Percentiles rank a stretch among this genome's conserved stretches.
phyloP scores from a whole-genome alignment of 2,888 invertebrate genomes.

The Serripes groenlandicus region DNA sequence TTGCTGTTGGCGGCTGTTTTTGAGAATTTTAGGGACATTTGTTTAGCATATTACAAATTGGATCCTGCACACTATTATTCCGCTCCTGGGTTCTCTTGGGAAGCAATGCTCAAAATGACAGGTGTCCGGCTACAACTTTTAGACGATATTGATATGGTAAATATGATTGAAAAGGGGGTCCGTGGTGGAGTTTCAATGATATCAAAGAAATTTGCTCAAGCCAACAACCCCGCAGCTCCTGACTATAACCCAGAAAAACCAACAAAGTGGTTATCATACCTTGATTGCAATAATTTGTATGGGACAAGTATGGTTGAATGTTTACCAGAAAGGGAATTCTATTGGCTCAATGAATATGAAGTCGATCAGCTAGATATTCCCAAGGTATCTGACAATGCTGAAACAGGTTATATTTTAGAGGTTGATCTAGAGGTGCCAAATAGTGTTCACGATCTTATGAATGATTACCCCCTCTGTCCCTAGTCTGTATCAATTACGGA shows the following conservation, averaged over 20 bases:
- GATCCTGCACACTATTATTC: constrained; percentile 53
- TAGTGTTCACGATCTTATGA: constrained; percentile 19
- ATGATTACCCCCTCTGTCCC: constrained; percentile 11
- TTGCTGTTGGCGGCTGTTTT: constrained; percentile 43
- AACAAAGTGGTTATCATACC: constrained; percentile 49
- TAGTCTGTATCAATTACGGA: not conserved
- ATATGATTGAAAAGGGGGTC: constrained; percentile 24
- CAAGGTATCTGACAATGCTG: not conserved
- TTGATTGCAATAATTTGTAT: constrained; percentile 43
- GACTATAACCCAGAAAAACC: constrained; percentile 55
- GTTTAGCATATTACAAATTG: constrained; percentile 35
- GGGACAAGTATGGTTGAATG: constrained; percentile 62
- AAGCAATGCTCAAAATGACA: constrained; percentile 40
- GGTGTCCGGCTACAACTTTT: constrained; percentile 40
- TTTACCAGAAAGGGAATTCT: no score
- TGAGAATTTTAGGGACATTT: constrained; percentile 38
- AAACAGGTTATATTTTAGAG: constrained; percentile 26
- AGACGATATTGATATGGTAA: constrained; percentile 30
- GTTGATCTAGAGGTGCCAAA: constrained; percentile 19
- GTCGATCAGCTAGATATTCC: constrained; percentile 18
- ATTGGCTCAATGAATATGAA: no score
- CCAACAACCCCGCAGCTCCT: constrained; percentile 51
- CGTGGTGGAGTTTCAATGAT: constrained; percentile 49
- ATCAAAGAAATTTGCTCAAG: constrained; percentile 33
- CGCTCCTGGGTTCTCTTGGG: constrained; percentile 49